Conservation (phyloP, 2,888 invertebrate genomes). For the Pandemis cinnamomeana region DNA sequence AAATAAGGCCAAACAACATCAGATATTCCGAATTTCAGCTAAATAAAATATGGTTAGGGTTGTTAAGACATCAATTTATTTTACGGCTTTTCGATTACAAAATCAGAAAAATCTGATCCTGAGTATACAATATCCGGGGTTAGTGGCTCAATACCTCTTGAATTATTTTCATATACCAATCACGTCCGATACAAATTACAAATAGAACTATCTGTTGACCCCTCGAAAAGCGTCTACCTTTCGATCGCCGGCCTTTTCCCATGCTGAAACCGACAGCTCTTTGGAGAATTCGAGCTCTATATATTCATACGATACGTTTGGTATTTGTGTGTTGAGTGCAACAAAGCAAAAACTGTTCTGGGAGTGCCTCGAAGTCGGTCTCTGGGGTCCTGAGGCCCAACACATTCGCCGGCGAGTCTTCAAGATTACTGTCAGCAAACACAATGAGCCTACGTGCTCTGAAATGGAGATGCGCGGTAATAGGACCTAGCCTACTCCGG, state of each 20-base stretch:
- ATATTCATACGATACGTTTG: slow-evolving; percentile 56
- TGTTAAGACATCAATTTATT: background rate
- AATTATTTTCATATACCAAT: slow-evolving; percentile 53
- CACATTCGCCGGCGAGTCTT: slow-evolving; percentile 74
- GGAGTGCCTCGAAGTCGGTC: slow-evolving; percentile 59
- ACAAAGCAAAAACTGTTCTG: slow-evolving; percentile 59
- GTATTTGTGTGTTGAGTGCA: slow-evolving; percentile 18
- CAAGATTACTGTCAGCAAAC: slow-evolving; percentile 78
- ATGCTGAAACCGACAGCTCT: slow-evolving; percentile 39
- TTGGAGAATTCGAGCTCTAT: slow-evolving; percentile 10
- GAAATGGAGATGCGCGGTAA: slow-evolving; percentile 65
- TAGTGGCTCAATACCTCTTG: slow-evolving; percentile 42
- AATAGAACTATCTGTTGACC: slow-evolving; percentile 70
- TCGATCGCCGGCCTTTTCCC: slow-evolving; percentile 69
- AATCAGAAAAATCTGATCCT: slow-evolving; percentile 6
- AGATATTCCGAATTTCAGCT: slow-evolving; percentile 26
- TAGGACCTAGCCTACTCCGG: slow-evolving; percentile 56
- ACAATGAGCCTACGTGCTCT: slow-evolving; percentile 66
- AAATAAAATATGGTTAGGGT: slow-evolving; percentile 11
- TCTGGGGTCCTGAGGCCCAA: slow-evolving; percentile 72
- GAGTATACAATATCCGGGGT: slow-evolving; percentile 14
- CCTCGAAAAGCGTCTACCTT: slow-evolving; percentile 63
- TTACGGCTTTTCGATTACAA: background rate
- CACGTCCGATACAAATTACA: slow-evolving; percentile 75
- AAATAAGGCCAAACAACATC: slow-evolving; percentile 50